phyloP scores from a whole-genome alignment of 2,888 invertebrate genomes.

The Clunio marinus region DNA sequence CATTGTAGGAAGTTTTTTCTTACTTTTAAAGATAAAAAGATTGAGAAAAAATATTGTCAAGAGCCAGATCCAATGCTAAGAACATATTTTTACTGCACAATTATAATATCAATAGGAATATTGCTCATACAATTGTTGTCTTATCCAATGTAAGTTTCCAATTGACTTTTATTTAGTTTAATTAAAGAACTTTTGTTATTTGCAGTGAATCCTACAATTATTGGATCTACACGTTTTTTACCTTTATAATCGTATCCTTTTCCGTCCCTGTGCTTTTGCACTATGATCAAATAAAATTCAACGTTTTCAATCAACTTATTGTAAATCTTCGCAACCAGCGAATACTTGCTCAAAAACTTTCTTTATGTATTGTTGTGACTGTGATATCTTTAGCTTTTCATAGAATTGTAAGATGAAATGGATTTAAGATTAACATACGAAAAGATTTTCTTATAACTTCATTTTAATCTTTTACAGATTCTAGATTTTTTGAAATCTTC shows the following conservation, averaged over 20 bases:
- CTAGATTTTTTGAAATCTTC: slow-evolving; percentile 27
- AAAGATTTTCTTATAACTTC: not conserved
- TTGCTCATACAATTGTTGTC: slow-evolving; percentile 65
- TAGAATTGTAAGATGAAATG: slow-evolving; percentile 25
- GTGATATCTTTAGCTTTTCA: slow-evolving; percentile 38
- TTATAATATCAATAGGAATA: slow-evolving; percentile 67
- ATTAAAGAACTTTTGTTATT: not conserved
- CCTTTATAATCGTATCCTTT: slow-evolving; percentile 15
- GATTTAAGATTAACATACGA: not conserved
- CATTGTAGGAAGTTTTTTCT: slow-evolving; percentile 83
- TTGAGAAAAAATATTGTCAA: slow-evolving; percentile 81
- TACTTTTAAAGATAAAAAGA: slow-evolving; percentile 72
- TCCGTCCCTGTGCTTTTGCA: slow-evolving; percentile 23
- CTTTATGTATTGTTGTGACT: slow-evolving; percentile 34
- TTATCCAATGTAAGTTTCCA: slow-evolving; percentile 58
- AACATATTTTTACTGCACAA: slow-evolving; percentile 78
- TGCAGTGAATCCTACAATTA: slow-evolving; percentile 12
- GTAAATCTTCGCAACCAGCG: slow-evolving; percentile 29
- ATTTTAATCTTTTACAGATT: slow-evolving; percentile 16
- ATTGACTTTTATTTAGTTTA: not conserved
- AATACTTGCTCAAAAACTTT: slow-evolving; percentile 30
- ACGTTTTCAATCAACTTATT: slow-evolving; percentile 17
- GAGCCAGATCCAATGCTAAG: slow-evolving; percentile 83
- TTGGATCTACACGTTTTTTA: slow-evolving; percentile 23
- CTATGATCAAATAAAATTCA: slow-evolving; percentile 20